A percentile compares a stretch with the other conserved stretches of the same genome.
Evolutionary conservation across 92 coral and sea anemone species (phyloP).

Genomic region (Epizoanthus illoricatus): DNA sequence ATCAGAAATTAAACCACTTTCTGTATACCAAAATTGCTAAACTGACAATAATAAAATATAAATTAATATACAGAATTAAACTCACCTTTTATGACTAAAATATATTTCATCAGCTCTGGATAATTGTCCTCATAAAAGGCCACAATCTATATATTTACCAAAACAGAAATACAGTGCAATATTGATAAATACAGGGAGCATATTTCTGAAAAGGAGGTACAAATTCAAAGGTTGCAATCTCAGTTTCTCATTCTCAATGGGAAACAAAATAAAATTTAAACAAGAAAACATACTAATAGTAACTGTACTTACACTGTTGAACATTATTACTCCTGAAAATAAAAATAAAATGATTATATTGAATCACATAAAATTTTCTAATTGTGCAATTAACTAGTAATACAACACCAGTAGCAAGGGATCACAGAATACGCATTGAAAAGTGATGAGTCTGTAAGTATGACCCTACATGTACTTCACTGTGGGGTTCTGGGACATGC

Average conservation of each 20-base stretch:
- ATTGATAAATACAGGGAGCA: background rate
- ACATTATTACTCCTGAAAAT: conserved; percentile 70
- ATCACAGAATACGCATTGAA: too few species aligned
- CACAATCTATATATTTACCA: conserved; percentile 41
- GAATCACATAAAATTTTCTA: background rate
- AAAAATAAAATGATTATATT: background rate
- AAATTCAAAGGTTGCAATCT: background rate
- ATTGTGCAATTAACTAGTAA: background rate
- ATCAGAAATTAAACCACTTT: too few species aligned
- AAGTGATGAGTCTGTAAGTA: too few species aligned
- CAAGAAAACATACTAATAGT: background rate
- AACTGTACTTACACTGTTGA: conserved; percentile 71
- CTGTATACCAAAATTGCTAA: background rate
- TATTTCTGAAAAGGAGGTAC: background rate
- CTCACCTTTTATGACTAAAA: conserved; percentile 70
- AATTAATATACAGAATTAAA: background rate
- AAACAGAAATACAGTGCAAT: background rate
- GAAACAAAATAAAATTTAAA: background rate
- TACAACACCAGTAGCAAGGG: too few species aligned
- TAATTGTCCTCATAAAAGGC: conserved; percentile 76
- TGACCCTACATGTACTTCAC: too few species aligned
- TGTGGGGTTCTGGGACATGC: too few species aligned
- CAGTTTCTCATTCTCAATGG: background rate
- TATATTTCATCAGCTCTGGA: conserved; percentile 79
- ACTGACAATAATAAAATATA: background rate